Conservation (phyloP, 2,113 vertebrate genomes). For the Podilymbus podiceps region DNA sequence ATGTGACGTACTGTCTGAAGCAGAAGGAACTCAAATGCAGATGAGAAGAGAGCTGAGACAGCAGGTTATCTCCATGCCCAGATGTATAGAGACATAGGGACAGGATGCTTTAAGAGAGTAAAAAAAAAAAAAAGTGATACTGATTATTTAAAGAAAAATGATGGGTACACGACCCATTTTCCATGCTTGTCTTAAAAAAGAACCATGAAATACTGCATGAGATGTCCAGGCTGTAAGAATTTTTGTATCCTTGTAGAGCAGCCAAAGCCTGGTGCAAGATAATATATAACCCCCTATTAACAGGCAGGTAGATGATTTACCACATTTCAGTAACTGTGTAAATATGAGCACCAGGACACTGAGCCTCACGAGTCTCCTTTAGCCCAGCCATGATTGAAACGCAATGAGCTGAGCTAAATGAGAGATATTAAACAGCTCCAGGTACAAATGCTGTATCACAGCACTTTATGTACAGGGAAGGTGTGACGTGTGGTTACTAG, state of each 20-base stretch:
- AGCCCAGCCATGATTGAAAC: neutral
- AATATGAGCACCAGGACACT: slow-evolving; percentile 31
- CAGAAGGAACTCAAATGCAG: neutral
- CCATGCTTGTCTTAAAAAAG: neutral
- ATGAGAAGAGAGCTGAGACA: neutral
- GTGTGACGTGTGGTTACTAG: neutral
- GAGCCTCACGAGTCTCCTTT: neutral
- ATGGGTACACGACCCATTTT: neutral
- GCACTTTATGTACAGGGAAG: neutral
- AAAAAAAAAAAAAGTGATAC: neutral
- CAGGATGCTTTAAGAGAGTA: neutral
- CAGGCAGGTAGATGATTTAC: slow-evolving; percentile 71
- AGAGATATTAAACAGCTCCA: neutral
- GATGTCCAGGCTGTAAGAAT: neutral
- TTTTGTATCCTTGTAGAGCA: neutral
- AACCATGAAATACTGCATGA: neutral
- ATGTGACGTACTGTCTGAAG: neutral
- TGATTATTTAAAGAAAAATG: neutral
- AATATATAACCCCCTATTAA: slow-evolving; percentile 28
- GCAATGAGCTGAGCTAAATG: slow-evolving; percentile 60
- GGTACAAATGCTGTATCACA: neutral
- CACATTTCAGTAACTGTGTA: slow-evolving; percentile 47
- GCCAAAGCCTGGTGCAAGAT: neutral
- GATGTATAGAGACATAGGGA: neutral
- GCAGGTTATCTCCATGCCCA: neutral